Evolutionary conservation across 2,797 vertebrate species (phyloP).

Genomic region (Pangasius djambal): DNA sequence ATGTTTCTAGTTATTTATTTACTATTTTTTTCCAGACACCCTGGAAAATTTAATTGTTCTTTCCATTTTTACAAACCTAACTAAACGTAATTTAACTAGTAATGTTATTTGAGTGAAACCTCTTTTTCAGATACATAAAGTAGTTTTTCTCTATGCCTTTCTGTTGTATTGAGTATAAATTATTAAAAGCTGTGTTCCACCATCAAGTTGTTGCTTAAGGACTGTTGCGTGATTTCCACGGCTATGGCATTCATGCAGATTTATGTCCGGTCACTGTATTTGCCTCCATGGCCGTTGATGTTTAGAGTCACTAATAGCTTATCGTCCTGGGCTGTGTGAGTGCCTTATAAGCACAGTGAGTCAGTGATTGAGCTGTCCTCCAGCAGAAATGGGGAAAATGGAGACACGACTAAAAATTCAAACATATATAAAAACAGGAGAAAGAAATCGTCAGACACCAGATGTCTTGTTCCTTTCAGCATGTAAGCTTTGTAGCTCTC

Average conservation of each 20-base stretch:
- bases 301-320: neutral
- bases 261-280: neutral
- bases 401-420: neutral
- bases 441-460: neutral
- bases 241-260: neutral
- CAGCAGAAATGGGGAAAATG: neutral
- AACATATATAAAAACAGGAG: neutral
- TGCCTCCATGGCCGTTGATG: neutral
- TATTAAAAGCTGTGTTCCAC: neutral
- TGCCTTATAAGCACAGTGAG: neutral
- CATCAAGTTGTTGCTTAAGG: neutral
- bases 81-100: neutral
- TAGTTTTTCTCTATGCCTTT: neutral
- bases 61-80: neutral
- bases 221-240: neutral
- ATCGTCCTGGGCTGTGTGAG: no score
- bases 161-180: neutral
- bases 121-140: neutral
- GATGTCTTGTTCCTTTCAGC: conserved; percentile 4
- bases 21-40: neutral
- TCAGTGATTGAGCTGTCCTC: conserved; percentile 6
- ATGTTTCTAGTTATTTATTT: neutral
- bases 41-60: neutral
- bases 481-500: neutral
- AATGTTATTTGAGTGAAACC: neutral